Percentiles rank a stretch among this genome's conserved stretches.
These are phyloP conservation scores for Hartigia nigra DNA, from an alignment of 2,888 invertebrate genomes.

Conservation along the genomic window DNA sequence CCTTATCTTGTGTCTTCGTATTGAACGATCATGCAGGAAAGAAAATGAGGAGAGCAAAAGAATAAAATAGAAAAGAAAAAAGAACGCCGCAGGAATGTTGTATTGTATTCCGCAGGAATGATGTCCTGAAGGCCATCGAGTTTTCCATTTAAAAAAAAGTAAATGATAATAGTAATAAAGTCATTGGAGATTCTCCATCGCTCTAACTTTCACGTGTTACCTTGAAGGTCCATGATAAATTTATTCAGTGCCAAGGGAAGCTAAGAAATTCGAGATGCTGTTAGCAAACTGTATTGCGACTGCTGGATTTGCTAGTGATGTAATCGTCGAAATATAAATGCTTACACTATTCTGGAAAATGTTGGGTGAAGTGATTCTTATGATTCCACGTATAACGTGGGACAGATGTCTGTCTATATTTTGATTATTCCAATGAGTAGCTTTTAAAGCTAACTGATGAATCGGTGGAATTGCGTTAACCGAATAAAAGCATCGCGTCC, in stretches of 20 bases:
- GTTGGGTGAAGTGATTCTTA: neutral
- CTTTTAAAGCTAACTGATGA: neutral
- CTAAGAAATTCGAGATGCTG: neutral
- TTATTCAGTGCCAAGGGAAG: neutral
- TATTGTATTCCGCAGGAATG: slow-evolving; percentile 9
- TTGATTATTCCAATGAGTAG: neutral
- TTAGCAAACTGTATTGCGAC: neutral
- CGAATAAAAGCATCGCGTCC: neutral
- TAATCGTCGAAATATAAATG: neutral
- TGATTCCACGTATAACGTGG: neutral
- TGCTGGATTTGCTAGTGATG: neutral
- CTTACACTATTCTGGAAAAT: neutral
- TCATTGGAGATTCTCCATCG: neutral
- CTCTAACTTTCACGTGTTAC: neutral
- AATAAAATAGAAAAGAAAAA: neutral
- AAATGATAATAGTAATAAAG: too few relatives aligned
- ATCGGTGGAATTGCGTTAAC: neutral
- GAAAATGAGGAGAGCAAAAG: neutral
- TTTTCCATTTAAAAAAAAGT: neutral
- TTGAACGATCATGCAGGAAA: neutral
- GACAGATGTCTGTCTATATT: neutral
- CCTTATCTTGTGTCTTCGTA: neutral
- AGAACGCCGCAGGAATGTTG: slow-evolving; percentile 4
- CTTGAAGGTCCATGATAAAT: neutral
- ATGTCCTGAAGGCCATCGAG: neutral